Conservation (phyloP, 2,888 invertebrate genomes). For the Hedya salicella region DNA sequence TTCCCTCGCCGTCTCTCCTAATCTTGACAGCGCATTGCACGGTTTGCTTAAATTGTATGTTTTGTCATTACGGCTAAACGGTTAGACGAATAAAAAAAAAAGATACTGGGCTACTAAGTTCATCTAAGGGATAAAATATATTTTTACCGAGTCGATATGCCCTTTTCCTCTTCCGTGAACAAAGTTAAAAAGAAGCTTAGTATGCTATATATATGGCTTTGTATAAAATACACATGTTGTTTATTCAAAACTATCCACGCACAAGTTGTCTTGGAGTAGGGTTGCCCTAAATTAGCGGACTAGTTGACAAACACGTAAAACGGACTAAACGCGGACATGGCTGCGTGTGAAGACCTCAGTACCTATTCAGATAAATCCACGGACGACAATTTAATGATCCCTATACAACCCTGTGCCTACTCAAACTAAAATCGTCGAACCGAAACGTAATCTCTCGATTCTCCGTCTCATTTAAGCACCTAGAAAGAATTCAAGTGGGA, state of each 20-base stretch:
- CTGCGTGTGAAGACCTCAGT: conserved; percentile 38
- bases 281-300: conserved; percentile 13
- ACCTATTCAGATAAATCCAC: conserved; percentile 44
- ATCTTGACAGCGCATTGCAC: no score
- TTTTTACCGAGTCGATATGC: no score
- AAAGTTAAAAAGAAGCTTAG: no score
- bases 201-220: background rate
- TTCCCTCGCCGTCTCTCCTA: no score
- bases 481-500: background rate
- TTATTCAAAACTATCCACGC: background rate
- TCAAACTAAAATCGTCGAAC: background rate
- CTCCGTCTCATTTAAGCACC: background rate
- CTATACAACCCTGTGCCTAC: conserved; percentile 37
- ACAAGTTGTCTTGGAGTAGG: background rate
- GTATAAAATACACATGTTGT: background rate
- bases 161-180: no score
- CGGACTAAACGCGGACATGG: conserved; percentile 32
- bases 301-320: conserved; percentile 31
- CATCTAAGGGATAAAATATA: no score
- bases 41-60: no score
- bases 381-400: conserved; percentile 47
- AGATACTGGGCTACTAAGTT: no score
- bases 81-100: no score
- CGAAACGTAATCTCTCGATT: background rate
- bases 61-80: no score